These are phyloP conservation scores for Zaprionus tsacasi DNA, from an alignment of 1,140 invertebrate species.

Conservation along the genomic window DNA sequence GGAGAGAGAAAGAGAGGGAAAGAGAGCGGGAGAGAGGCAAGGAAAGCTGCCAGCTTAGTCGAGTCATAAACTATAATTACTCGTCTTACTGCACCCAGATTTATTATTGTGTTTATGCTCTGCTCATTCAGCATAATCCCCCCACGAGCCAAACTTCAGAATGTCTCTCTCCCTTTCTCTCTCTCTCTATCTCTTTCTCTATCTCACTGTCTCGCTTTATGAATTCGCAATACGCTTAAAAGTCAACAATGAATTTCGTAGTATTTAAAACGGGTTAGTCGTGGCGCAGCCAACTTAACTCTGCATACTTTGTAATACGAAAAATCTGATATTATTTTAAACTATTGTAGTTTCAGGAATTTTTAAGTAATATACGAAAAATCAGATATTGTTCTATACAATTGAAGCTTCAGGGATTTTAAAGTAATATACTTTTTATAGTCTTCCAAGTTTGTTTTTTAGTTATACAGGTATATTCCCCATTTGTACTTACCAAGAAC, in stretches of 20 bases:
- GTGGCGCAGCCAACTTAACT: not conserved
- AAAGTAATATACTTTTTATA: too few relatives aligned
- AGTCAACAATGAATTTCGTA: not conserved
- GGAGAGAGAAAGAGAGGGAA: not conserved
- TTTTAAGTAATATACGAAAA: too few relatives aligned
- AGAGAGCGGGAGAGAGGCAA: not conserved
- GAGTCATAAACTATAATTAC: conserved; percentile 13
- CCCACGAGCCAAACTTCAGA: not conserved
- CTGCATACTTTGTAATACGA: not conserved
- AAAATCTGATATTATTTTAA: not conserved
- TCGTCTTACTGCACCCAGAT: conserved; percentile 7
- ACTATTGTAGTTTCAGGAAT: too few relatives aligned
- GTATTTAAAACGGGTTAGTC: not conserved
- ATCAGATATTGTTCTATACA: too few relatives aligned
- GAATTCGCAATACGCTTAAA: not conserved
- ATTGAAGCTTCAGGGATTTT: too few relatives aligned
- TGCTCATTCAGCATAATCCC: conserved; percentile 4
- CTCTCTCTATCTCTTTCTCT: not conserved
- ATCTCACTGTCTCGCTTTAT: not conserved
- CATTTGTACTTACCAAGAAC: conserved; percentile 40
- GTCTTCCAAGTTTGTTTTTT: too few relatives aligned
- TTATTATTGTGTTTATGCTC: conserved; percentile 10
- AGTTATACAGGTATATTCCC: too few relatives aligned
- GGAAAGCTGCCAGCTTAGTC: conserved; percentile 4
- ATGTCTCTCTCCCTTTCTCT: not conserved